Conservation (phyloP, 2,113 vertebrate species). For the Riparia riparia region DNA sequence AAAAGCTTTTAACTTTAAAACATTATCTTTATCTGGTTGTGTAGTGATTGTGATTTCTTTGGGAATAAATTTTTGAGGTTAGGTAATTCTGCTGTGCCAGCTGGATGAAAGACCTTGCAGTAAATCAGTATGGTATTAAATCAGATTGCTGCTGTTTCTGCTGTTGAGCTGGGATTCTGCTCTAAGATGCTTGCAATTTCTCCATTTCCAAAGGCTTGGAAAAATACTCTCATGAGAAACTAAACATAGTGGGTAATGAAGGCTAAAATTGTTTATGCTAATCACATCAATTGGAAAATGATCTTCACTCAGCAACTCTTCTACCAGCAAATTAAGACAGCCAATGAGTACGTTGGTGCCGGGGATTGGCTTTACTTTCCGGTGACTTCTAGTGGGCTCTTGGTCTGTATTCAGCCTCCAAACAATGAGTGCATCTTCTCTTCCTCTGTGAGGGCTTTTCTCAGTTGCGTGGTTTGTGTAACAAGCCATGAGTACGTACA, state of each 20-base stretch:
- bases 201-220: constrained; percentile 57
- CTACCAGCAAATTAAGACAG: constrained; percentile 21
- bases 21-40: constrained; percentile 28
- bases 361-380: not conserved
- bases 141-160: constrained; percentile 25
- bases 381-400: not conserved
- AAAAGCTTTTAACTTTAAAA: constrained; percentile 34
- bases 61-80: not conserved
- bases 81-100: constrained; percentile 58
- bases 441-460: not conserved
- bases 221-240: constrained; percentile 58
- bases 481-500: not conserved
- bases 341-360: not conserved
- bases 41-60: constrained; percentile 33
- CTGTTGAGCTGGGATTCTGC: not conserved
- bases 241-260: constrained; percentile 48
- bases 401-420: not conserved
- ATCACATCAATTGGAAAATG: constrained; percentile 35
- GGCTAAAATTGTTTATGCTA: constrained; percentile 44
- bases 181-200: constrained; percentile 33
- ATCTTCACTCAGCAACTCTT: constrained; percentile 42
- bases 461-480: not conserved
- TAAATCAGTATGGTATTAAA: constrained; percentile 7
- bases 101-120: constrained; percentile 32
- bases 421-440: not conserved